Evolutionary conservation across 1,140 invertebrate species (phyloP), one percentile per base, ranked within the genome.

Genomic region (Zaprionus tsacasi): DNA sequence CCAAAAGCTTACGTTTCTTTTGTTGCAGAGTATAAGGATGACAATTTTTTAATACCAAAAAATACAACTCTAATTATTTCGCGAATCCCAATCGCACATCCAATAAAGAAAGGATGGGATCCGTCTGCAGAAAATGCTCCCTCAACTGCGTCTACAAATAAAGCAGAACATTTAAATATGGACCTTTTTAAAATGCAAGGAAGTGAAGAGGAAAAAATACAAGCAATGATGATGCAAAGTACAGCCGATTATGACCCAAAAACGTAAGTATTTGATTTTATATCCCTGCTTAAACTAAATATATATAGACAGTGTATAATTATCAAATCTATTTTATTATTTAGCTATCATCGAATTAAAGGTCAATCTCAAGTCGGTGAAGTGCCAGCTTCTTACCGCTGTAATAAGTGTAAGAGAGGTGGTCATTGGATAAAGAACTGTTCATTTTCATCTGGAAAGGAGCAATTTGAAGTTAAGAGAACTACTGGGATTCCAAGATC

Each of bases 381-480:
- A 80, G 97, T 99, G 38, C 98, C 98, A 55, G 92, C 96, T 33
- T 96, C 96, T 89, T 99, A 99, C 93, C 95, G 96, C 54, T 99
- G 98, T 93, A 97, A 96, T 91, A 97, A 97, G 91, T 99, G 98
- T 93, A 96, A 97, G 83, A 96, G 98, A 92, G 94, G 95, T 70
- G 98, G 98, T 1, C 98, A 99, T 93, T 99, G 98, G 97, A 99
- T 98, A 63, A 98, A 98, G 93, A 97, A 98, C 93, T 99, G 98
- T 92, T 97, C 97, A 13, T 93, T 96, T 67, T 94, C 94, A 64
- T 83, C 93, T 58, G 78, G 79, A 12, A 89, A 91, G 35, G 91
- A 93, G n/a, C 77, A 87, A 93, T 94, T 95, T 58, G 97, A 98
- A 91, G 96, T 98, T 43, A 97, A 97, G 89, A 96, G 98, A 89